phyloP scores from a whole-genome alignment of 2,113 vertebrate genomes.

The Eleginops maclovinus region DNA sequence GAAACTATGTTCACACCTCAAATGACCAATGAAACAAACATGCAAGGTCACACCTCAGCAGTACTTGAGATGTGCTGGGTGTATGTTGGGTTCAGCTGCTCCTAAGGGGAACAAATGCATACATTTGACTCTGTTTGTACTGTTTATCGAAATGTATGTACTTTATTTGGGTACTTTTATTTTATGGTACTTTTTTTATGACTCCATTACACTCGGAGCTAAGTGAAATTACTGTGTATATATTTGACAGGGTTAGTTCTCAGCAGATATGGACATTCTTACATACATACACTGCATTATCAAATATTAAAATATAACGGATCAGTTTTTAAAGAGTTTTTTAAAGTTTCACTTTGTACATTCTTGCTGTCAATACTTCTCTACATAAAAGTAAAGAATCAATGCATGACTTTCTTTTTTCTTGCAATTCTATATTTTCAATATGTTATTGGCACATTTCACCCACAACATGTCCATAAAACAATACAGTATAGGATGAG shows the following conservation, averaged over 20 bases:
- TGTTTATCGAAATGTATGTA: neutral
- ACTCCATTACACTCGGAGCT: neutral
- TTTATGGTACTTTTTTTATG: neutral
- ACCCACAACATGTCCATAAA: neutral
- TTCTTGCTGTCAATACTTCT: neutral
- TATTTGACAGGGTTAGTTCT: neutral
- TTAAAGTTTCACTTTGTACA: neutral
- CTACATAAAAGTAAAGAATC: neutral
- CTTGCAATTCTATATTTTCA: neutral
- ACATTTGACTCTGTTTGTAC: neutral
- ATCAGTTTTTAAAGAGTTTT: neutral
- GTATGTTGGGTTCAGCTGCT: neutral
- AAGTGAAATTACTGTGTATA: neutral
- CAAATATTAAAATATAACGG: neutral
- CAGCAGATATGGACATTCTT: too few species aligned
- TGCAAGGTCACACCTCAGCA: slow-evolving; percentile 5
- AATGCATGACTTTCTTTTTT: neutral
- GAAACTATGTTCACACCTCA: neutral
- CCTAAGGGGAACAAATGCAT: neutral
- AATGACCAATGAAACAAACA: neutral
- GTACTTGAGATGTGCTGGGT: neutral
- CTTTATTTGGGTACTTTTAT: neutral
- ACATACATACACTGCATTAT: neutral
- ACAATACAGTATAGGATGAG: slow-evolving; percentile 14
- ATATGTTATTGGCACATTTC: slow-evolving; percentile 1